Evolutionary conservation across 2,113 vertebrate genomes (phyloP).

Genomic region (Pteropus alecto): DNA sequence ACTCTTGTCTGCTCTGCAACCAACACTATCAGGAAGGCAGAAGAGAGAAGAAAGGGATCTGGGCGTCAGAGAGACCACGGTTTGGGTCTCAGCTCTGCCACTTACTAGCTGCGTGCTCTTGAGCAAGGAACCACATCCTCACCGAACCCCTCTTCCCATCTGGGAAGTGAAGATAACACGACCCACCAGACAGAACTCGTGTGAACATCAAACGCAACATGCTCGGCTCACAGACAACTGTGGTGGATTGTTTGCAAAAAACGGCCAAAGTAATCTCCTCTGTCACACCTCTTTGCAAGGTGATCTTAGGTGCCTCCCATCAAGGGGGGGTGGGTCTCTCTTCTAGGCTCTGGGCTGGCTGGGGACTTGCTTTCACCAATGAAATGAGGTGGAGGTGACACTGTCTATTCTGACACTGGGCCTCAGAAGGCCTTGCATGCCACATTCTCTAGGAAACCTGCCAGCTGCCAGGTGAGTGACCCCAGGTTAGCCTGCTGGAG

Average conservation of each 20-base stretch:
- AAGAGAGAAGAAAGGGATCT: neutral
- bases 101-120: neutral
- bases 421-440: neutral
- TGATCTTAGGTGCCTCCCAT: neutral
- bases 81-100: neutral
- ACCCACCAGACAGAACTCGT: neutral
- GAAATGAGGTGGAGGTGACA: neutral
- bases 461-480: neutral
- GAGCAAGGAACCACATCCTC: neutral
- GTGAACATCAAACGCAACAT: neutral
- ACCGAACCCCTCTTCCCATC: neutral
- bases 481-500: neutral
- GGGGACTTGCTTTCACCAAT: neutral
- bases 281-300: neutral
- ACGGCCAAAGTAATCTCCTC: neutral
- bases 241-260: neutral
- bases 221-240: neutral
- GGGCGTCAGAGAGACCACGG: neutral
- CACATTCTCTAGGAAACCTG: neutral
- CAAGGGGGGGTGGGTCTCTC: neutral
- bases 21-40: neutral
- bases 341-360: neutral
- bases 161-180: neutral
- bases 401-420: neutral
- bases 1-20: neutral